Evolutionary conservation across 1,140 invertebrate genomes (phyloP).

Genomic region (Neodiprion pinetum): DNA sequence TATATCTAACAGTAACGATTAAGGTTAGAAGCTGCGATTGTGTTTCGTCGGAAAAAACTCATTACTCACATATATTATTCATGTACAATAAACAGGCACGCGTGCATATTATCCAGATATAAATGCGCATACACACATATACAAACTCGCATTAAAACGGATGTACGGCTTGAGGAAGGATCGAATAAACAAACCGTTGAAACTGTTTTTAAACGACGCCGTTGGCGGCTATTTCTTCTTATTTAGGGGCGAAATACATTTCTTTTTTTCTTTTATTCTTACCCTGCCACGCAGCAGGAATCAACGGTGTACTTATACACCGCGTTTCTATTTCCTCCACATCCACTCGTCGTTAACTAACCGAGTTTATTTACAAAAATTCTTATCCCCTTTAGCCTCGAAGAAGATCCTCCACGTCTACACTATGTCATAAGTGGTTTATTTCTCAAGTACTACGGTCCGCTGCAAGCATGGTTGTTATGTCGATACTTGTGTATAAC

Average conservation of each 20-base stretch:
- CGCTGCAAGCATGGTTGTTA: too few species aligned
- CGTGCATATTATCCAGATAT: background rate
- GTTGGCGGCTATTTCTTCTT: background rate
- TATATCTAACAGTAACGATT: too few species aligned
- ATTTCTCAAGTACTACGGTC: background rate
- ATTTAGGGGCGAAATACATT: too few species aligned
- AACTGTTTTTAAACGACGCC: background rate
- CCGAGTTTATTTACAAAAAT: slow-evolving; percentile 1
- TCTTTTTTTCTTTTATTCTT: too few species aligned
- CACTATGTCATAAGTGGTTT: background rate
- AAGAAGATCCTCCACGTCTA: background rate
- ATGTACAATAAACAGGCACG: too few species aligned
- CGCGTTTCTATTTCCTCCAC: background rate
- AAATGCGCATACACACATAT: background rate
- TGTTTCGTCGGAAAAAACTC: too few species aligned
- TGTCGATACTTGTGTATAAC: too few species aligned
- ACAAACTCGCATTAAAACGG: background rate
- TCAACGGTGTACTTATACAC: too few species aligned
- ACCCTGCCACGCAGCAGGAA: too few species aligned
- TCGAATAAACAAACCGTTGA: background rate
- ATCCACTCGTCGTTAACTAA: background rate
- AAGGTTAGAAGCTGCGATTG: too few species aligned
- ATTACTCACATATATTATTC: too few species aligned
- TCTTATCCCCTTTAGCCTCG: background rate
- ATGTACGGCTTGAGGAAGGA: background rate